Evolutionary conservation across 2,888 invertebrate species (phyloP).

Genomic region (Icerya purchasi): DNA sequence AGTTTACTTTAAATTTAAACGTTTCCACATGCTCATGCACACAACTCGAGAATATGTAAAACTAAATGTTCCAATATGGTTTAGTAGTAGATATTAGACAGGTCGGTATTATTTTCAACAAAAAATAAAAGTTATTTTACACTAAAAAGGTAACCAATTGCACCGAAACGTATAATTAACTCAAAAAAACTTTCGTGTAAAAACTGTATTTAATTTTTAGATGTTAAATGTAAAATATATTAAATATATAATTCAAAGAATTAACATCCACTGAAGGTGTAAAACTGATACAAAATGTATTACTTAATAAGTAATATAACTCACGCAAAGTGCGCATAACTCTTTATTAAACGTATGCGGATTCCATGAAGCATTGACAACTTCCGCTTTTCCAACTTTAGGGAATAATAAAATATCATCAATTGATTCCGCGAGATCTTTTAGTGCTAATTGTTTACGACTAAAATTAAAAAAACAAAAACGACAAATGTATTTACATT

Average conservation of each 20-base stretch:
- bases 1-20: too few species aligned
- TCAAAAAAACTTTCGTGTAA: neutral
- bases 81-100: too few species aligned
- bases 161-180: neutral
- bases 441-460: conserved; percentile 54
- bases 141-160: neutral
- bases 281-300: too few species aligned
- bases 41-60: too few species aligned
- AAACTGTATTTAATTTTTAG: too few species aligned
- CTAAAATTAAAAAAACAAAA: conserved; percentile 26
- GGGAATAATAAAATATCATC: conserved; percentile 54
- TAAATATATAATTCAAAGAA: too few species aligned
- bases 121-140: neutral
- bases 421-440: conserved; percentile 46
- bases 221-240: too few species aligned
- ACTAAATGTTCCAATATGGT: too few species aligned
- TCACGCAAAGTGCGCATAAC: conserved; percentile 70
- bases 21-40: too few species aligned
- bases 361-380: conserved; percentile 81
- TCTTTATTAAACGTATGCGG: conserved; percentile 54
- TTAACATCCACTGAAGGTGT: too few species aligned
- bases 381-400: conserved; percentile 79
- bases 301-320: too few species aligned
- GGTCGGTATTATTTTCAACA: neutral
- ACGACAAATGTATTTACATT: too few species aligned